A percentile compares a stretch with the other conserved stretches of the same genome.
Conservation (phyloP, 1,140 invertebrate genomes). For the Temnothorax curvispinosus region DNA sequence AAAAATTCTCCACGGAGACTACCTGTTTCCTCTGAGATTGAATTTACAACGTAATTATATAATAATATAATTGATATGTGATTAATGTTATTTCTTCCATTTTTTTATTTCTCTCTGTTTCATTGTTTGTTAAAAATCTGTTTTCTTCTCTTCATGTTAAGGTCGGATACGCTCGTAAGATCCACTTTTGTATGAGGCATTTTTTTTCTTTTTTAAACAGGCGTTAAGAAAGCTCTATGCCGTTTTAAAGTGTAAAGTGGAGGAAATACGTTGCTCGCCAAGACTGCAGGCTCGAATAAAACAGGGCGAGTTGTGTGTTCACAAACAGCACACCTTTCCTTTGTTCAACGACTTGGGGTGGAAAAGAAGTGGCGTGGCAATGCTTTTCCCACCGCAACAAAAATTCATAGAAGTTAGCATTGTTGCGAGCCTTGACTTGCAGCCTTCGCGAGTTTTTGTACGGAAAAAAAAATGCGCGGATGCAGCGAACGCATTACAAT, state of each 20-base stretch:
- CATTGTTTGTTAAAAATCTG: neutral
- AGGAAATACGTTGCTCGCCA: conserved; percentile 16
- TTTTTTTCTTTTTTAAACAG: neutral
- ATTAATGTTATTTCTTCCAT: neutral
- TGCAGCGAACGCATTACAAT: neutral
- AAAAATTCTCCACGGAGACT: neutral
- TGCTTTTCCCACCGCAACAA: conserved; percentile 1
- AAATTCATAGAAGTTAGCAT: conserved; percentile 17
- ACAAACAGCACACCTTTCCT: conserved; percentile 9
- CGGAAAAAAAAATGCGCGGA: neutral
- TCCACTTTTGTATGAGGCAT: neutral
- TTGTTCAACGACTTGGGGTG: neutral
- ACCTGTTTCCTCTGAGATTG: neutral
- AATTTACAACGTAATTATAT: neutral
- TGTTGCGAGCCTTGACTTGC: conserved; percentile 10
- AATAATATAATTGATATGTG: neutral
- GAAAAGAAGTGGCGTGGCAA: conserved; percentile 5
- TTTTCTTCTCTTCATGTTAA: neutral
- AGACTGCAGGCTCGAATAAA: neutral
- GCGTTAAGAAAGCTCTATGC: conserved; percentile 14
- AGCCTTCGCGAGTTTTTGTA: neutral
- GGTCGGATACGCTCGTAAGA: neutral
- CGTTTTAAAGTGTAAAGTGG: conserved; percentile 32
- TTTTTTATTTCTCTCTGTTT: neutral
- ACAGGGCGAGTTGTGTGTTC: conserved; percentile 9